A percentile compares a stretch with the other conserved stretches of the same genome.
Evolutionary conservation across 2,888 invertebrate genomes (phyloP).

Genomic region (Brenthis hecate): DNA sequence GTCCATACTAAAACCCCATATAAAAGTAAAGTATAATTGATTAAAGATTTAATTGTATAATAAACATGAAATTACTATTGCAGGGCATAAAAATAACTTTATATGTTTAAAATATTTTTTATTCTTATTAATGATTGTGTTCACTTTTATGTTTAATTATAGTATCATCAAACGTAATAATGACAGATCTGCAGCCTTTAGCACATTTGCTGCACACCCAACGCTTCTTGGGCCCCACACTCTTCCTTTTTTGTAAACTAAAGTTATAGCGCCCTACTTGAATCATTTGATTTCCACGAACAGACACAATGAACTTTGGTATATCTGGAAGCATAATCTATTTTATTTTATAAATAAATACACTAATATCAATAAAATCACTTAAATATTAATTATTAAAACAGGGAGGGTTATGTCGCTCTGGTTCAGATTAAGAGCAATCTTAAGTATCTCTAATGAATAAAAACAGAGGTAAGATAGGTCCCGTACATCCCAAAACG

Average conservation of each 20-base stretch:
- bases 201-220: slow-evolving; percentile 45
- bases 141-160: slow-evolving; percentile 47
- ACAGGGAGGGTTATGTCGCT: too few relatives aligned
- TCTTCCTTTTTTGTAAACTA: slow-evolving; percentile 37
- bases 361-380: neutral
- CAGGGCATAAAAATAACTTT: neutral
- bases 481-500: too few relatives aligned
- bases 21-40: too few relatives aligned
- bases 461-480: too few relatives aligned
- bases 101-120: neutral
- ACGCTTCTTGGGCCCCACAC: slow-evolving; percentile 36
- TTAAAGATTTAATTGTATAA: neutral
- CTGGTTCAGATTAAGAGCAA: too few relatives aligned
- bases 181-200: slow-evolving; percentile 47
- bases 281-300: slow-evolving; percentile 51
- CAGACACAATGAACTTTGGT: slow-evolving; percentile 46
- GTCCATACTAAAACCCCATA: too few relatives aligned
- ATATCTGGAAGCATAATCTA: slow-evolving; percentile 7
- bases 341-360: neutral
- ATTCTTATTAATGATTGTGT: slow-evolving; percentile 37
- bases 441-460: too few relatives aligned
- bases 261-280: slow-evolving; percentile 44
- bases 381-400: neutral
- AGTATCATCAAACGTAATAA: slow-evolving; percentile 46
- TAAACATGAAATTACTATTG: neutral